Percentiles rank a stretch among this genome's conserved stretches.
Evolutionary conservation across 1,140 invertebrate species (phyloP).

Genomic region (Drosophila pectinifera): DNA sequence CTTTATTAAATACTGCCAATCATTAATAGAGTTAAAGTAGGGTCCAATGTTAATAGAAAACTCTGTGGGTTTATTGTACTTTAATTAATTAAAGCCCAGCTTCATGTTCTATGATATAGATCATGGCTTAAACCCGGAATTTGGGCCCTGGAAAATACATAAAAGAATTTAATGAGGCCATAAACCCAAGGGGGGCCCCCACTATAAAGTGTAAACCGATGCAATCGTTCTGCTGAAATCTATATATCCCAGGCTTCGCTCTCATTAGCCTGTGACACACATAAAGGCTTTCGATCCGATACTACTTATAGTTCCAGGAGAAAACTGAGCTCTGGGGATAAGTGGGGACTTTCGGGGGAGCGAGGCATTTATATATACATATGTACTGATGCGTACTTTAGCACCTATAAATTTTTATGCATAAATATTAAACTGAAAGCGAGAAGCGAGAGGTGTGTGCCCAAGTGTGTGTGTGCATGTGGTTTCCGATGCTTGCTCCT

Average conservation of each 20-base stretch:
- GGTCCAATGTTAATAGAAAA: not conserved
- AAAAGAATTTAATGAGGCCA: slow-evolving; percentile 10
- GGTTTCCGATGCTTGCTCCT: slow-evolving; percentile 51
- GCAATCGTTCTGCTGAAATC: not conserved
- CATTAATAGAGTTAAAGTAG: too few species aligned
- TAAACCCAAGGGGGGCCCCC: not conserved
- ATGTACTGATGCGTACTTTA: slow-evolving; percentile 75
- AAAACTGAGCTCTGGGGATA: slow-evolving; percentile 2
- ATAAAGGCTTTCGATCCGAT: not conserved
- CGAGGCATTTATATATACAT: slow-evolving; percentile 46
- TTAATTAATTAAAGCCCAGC: not conserved
- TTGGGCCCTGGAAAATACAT: not conserved
- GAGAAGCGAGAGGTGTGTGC: slow-evolving; percentile 2
- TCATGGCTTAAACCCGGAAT: not conserved
- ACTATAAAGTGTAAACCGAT: not conserved
- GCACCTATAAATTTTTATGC: slow-evolving; percentile 81
- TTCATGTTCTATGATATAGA: not conserved
- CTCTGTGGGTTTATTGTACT: too few species aligned
- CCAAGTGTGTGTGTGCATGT: slow-evolving; percentile 22
- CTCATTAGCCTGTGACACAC: not conserved
- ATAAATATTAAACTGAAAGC: slow-evolving; percentile 72
- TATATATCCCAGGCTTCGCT: not conserved
- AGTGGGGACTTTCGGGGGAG: slow-evolving; percentile 15
- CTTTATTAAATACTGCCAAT: too few species aligned
- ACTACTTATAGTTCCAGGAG: not conserved